Base-by-base conservation (phyloP, 2,113 vertebrate genomes). In the Nerophis lumbriciformis region DNA sequence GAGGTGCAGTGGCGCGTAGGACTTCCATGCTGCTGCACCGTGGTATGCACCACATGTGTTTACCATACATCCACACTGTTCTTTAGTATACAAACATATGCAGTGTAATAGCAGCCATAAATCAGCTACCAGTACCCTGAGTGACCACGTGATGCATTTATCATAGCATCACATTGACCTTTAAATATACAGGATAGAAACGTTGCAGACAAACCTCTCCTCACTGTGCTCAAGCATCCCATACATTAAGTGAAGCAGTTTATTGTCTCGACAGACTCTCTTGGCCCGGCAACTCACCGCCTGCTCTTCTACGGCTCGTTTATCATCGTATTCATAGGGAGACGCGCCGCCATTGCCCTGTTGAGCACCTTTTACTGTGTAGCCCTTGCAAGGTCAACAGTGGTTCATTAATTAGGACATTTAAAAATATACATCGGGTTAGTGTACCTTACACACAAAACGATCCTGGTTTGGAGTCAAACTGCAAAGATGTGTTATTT, bases 221-320 rank as follows among this genome's bases (percentile, higher is more conserved):
- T 45, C 42, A 45, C 42, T 44, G 42, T 44, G 42, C 42, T 44
- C 42, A 44, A 44, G 13, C 28, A 1, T 39, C 38, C 72, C 39
- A 47, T 66, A 59, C 78, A 82, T 79, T 73, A 82, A 82, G 63
- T 48, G 61, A 72, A 72, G 66, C 75, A 76, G 70, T 81, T 85
- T 68, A 80, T 76, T 80, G 82, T 87, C 86, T 71, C 83, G 82
- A 88, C 85, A 65, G 61, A 64, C 65, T 70, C 62, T 60, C 76
- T 57, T 61, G 67, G 65, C 78, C 61, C 70, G 65, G 59, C 63
- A 65, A 70, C 42, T 77, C 62, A 15, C 49, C 1, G 61, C 57
- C 69, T 65, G 47, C 61, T 62, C 44, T 66, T 68, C 35, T n/a
- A 58, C 69, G 62, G 42, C 73, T 64, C 77, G 78, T 83, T 52